These are phyloP conservation scores for Erebia epiphron DNA, from an alignment of 2,888 invertebrate species.

Conservation along the genomic window DNA sequence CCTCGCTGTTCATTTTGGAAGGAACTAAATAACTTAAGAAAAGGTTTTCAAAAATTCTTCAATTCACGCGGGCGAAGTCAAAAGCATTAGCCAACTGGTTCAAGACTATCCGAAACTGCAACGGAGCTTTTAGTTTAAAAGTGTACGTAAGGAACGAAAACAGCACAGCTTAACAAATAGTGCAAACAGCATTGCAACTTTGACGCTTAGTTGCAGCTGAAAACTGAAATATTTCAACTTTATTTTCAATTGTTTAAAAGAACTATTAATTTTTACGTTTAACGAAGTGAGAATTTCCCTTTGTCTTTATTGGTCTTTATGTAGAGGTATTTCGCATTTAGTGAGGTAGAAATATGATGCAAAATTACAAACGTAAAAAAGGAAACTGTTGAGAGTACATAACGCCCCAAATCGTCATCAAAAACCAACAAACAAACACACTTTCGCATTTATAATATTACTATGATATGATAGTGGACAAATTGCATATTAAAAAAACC, in stretches of 20 bases:
- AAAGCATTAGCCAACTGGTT: background rate
- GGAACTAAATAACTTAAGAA: no score
- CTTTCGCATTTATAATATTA: no score
- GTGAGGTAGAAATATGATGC: background rate
- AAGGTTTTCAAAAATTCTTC: no score
- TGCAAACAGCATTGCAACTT: conserved; percentile 22
- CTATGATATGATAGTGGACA: no score
- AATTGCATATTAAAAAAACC: no score
- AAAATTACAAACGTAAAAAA: no score
- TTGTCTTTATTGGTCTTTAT: background rate
- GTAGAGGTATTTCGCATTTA: background rate
- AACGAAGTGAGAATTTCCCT: background rate
- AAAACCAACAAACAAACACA: no score
- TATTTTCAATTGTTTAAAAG: conserved; percentile 1
- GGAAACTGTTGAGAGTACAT: no score
- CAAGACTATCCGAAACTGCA: background rate
- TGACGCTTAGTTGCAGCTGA: conserved; percentile 23
- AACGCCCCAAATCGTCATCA: no score
- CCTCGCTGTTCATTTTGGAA: no score
- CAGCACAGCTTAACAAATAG: conserved; percentile 7
- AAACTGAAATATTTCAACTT: conserved; percentile 7
- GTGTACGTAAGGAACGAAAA: background rate
- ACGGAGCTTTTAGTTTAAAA: background rate
- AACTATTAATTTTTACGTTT: conserved; percentile 3
- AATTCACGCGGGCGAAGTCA: background rate